A percentile compares a stretch with the other conserved stretches of the same genome.
Evolutionary conservation across 2,888 invertebrate species (phyloP).

Genomic region (Oligia latruncula): DNA sequence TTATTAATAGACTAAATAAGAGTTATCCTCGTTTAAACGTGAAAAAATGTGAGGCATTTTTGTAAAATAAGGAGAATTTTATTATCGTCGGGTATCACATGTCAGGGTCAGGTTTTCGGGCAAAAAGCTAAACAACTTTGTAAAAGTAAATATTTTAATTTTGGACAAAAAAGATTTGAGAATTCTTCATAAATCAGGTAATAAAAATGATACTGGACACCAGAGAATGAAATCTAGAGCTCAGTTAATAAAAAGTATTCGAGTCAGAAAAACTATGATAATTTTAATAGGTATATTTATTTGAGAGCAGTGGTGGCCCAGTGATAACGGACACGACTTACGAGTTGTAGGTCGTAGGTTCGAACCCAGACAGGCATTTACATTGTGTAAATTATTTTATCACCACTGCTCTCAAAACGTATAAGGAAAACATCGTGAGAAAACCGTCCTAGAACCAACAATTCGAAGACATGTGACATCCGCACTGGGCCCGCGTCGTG

Average conservation of each 20-base stretch:
- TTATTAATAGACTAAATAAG: slow-evolving; percentile 60
- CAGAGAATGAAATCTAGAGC: neutral
- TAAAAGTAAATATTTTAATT: slow-evolving; percentile 9
- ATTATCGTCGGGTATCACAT: slow-evolving; percentile 29
- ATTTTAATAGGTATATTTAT: neutral
- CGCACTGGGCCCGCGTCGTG: too few species aligned
- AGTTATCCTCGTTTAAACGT: slow-evolving; percentile 45
- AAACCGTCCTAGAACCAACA: too few species aligned
- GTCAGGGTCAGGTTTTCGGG: slow-evolving; percentile 15
- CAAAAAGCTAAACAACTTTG: slow-evolving; percentile 18
- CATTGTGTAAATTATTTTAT: too few species aligned
- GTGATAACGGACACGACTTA: too few species aligned
- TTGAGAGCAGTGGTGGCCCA: too few species aligned
- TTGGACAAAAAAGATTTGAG: neutral
- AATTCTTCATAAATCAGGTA: neutral
- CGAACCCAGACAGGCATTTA: too few species aligned
- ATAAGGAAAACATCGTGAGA: too few species aligned
- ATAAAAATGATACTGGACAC: neutral
- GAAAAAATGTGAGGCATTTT: slow-evolving; percentile 42
- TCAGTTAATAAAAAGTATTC: neutral
- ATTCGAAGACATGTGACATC: too few species aligned
- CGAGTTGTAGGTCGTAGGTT: too few species aligned
- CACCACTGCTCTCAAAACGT: too few species aligned
- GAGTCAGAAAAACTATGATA: neutral
- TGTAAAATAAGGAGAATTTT: slow-evolving; percentile 18